Evolutionary conservation across 2,888 invertebrate genomes (phyloP).

Genomic region (Smittia aterrima): DNA sequence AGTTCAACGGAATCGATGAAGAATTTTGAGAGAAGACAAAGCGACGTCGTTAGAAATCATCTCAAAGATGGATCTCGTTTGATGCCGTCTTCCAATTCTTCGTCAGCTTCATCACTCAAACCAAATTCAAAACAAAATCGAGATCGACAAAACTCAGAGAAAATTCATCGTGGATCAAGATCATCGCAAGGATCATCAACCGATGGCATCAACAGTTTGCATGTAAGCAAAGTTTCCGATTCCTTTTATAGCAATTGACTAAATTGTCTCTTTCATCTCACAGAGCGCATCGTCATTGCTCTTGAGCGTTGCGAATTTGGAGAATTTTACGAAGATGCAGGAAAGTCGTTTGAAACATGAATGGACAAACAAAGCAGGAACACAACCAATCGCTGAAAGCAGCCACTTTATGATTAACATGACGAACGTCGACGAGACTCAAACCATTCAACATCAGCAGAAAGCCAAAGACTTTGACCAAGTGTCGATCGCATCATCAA

Average conservation of each 20-base stretch:
- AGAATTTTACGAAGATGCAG: conserved; percentile 19
- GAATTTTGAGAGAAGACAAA: not conserved
- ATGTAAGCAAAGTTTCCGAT: not conserved
- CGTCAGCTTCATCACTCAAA: conserved; percentile 19
- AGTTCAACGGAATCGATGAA: conserved; percentile 27
- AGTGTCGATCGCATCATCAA: conserved; percentile 77
- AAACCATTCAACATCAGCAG: not conserved
- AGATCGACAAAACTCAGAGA: not conserved
- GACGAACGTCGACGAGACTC: not conserved
- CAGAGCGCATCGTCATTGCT: conserved; percentile 27
- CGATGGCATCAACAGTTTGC: conserved; percentile 13
- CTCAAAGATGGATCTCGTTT: not conserved
- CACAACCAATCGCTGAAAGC: not conserved
- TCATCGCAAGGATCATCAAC: conserved; percentile 29
- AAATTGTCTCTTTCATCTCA: not conserved
- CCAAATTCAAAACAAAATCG: not conserved
- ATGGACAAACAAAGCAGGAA: not conserved
- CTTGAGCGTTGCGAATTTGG: conserved; percentile 14
- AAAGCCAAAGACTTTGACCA: conserved; percentile 62
- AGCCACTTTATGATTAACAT: not conserved
- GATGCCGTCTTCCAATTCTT: not conserved
- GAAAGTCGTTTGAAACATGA: not conserved
- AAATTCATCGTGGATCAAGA: conserved; percentile 14
- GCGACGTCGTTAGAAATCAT: not conserved
- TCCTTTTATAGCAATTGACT: not conserved